Percentiles rank a stretch among this genome's conserved stretches.
These are phyloP conservation scores for Aporophyla lueneburgensis DNA, from an alignment of 2,888 invertebrate species.

Conservation along the genomic window DNA sequence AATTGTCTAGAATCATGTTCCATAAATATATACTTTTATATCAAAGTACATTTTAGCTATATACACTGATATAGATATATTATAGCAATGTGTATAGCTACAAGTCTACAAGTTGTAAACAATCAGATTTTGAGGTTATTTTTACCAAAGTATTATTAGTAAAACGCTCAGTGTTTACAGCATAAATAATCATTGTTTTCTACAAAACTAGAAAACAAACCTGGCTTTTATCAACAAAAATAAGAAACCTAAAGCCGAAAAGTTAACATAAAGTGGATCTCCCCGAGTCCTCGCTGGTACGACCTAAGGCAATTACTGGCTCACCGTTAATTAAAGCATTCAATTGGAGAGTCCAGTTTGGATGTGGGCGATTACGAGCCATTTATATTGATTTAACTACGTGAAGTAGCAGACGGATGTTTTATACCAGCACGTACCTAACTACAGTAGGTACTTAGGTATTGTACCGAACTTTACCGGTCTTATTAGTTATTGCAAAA, in stretches of 20 bases:
- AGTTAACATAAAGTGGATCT: not conserved
- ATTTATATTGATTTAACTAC: not conserved
- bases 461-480: not conserved
- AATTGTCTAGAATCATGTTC: too few relatives aligned
- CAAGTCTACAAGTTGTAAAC: too few relatives aligned
- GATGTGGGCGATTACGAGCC: conserved; percentile 11
- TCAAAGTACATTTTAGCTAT: too few relatives aligned
- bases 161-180: too few relatives aligned
- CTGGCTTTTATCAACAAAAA: not conserved
- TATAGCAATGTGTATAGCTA: too few relatives aligned
- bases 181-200: too few relatives aligned
- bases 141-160: too few relatives aligned
- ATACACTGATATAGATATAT: too few relatives aligned
- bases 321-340: conserved; percentile 39
- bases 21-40: too few relatives aligned
- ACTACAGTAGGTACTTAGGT: not conserved
- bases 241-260: not conserved
- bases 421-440: not conserved
- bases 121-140: too few relatives aligned
- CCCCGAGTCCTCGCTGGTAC: not conserved
- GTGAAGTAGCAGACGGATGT: not conserved
- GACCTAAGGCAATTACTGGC: conserved; percentile 29
- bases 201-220: not conserved
- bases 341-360: conserved; percentile 34
- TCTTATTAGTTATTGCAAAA: not conserved